Base-by-base conservation (phyloP, 1,140 invertebrate genomes). In the Meloidogyne chitwoodi region DNA sequence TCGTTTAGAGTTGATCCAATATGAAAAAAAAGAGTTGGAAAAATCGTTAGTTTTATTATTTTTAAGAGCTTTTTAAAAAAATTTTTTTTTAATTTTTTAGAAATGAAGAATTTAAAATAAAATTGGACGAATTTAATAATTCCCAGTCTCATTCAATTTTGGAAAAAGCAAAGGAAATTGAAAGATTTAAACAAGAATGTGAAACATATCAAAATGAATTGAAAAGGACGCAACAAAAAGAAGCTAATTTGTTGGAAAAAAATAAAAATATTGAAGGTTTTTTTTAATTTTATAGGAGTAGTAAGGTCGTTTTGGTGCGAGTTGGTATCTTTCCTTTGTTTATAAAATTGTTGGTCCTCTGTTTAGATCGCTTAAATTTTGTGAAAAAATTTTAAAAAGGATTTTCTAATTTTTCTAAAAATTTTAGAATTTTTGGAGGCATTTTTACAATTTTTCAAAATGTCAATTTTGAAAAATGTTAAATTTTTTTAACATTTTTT, bases 121-220 rank as follows among this genome's bases (percentile, higher is more conserved):
- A 68, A 68, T 68, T 31, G 14, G 22, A 44, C 16, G 41, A 70
- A 70, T 61, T 72, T 0, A 16, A 26, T 31, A 48, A n/a, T 48
- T 34, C 19, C 16, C 29, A 24, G 22, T 62, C 69, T 22, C 31
- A 72, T 14, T 24, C 27, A 10, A 62, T 72, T 48, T 24, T 48
- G 34, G 69, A 71, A 29, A 71, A 71, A 26, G 69, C 69, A 61
- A 44, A 61, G 34, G 69, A 71, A 19, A 19, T 71, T 71, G 69
- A 48, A 71, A 44, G 69, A 4, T 29, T 71, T 38, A 61, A 71
- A 26, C 69, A 71, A 22, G 69, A 71, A 56, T 71, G 34, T 29
- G 69, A 71, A 14, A 1, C 29, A 2, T n/a, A 31, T 44, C 69
- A 61, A 16, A 61, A 71, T 31, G 69, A 71, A n/a, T 29, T 71